Evolutionary conservation across 2,113 vertebrate genomes (phyloP).

Genomic region (Sarotherodon lohbergeri): DNA sequence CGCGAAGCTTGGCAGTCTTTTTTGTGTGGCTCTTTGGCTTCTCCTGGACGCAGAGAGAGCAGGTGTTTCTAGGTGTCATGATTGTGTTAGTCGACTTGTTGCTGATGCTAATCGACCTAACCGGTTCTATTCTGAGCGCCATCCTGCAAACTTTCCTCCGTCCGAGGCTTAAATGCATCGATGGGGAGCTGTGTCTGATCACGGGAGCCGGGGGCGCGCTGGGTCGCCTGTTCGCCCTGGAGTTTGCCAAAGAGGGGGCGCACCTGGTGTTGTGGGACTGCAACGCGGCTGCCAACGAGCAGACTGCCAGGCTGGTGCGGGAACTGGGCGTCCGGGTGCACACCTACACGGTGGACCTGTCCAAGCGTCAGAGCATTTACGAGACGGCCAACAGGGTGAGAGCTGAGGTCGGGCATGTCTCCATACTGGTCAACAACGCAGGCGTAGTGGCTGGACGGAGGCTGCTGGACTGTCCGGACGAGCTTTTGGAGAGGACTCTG

Average conservation of each 20-base stretch:
- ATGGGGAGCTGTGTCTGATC: conserved; percentile 80
- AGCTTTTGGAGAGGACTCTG: conserved; percentile 69
- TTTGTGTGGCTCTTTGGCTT: neutral
- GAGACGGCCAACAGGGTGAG: conserved; percentile 47
- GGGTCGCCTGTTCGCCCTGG: conserved; percentile 76
- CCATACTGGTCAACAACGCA: conserved; percentile 72
- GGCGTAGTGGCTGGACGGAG: conserved; percentile 66
- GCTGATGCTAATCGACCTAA: conserved; percentile 59
- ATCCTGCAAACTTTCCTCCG: conserved; percentile 50
- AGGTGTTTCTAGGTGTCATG: conserved; percentile 25
- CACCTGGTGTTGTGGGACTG: conserved; percentile 83
- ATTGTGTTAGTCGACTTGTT: conserved; percentile 60
- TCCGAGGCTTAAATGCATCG: conserved; percentile 60
- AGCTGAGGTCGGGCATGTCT: conserved; percentile 61
- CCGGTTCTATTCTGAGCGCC: conserved; percentile 46
- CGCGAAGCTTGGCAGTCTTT: neutral
- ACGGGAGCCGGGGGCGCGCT: conserved; percentile 81
- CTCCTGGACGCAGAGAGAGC: neutral
- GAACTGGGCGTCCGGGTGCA: conserved; percentile 70
- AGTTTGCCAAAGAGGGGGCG: conserved; percentile 78
- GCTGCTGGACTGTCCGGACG: conserved; percentile 71
- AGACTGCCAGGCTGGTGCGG: conserved; percentile 74
- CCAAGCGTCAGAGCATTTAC: conserved; percentile 75
- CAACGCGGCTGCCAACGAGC: conserved; percentile 72
- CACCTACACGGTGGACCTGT: conserved; percentile 80